phyloP scores from a whole-genome alignment of 2,113 vertebrate species.

The Campylomormyrus tamandua region DNA sequence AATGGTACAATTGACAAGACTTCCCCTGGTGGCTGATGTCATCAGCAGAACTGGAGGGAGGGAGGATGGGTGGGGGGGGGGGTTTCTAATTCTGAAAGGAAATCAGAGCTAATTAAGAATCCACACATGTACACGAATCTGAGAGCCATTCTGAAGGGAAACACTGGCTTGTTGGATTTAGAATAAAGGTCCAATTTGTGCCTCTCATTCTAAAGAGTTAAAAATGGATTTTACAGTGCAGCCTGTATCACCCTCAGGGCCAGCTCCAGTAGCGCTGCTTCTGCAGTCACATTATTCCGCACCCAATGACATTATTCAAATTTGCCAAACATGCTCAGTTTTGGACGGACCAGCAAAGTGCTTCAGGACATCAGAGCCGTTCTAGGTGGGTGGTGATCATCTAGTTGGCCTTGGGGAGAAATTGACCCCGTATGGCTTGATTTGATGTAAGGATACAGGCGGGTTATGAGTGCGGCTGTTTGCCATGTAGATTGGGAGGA shows the following conservation, averaged over 20 bases:
- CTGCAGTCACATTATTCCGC: neutral
- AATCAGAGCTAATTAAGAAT: conserved; percentile 11
- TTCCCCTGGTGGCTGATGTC: neutral
- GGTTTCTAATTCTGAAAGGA: neutral
- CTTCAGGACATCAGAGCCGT: neutral
- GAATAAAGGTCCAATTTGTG: neutral
- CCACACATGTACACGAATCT: neutral
- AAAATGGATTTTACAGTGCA: neutral
- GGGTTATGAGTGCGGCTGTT: neutral
- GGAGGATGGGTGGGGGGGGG: neutral
- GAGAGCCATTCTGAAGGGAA: neutral
- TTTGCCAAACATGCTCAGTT: neutral
- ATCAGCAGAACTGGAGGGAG: neutral
- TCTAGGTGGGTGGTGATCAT: neutral
- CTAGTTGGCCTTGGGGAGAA: neutral
- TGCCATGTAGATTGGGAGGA: neutral
- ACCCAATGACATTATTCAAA: neutral
- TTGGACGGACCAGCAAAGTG: neutral
- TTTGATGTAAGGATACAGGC: neutral
- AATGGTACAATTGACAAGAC: conserved; percentile 9
- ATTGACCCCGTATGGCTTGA: neutral
- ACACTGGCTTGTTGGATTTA: neutral
- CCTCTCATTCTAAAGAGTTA: neutral
- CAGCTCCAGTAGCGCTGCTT: neutral
- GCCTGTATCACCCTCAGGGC: neutral